Evolutionary conservation across 2,888 invertebrate genomes (phyloP).

Genomic region (Drosophila heteroneura): DNA sequence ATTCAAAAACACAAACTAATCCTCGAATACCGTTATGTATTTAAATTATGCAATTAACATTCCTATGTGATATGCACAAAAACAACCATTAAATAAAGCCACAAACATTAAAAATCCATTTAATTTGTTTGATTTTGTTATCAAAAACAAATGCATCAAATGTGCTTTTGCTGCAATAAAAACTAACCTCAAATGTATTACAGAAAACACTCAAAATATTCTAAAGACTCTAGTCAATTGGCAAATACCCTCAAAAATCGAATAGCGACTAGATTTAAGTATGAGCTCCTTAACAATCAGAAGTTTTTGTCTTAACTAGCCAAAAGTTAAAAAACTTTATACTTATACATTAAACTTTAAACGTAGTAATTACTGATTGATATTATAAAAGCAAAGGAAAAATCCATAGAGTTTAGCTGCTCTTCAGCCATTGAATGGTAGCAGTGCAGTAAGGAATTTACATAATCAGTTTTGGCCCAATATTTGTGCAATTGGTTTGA

Average conservation of each 20-base stretch:
- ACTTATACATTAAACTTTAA: neutral
- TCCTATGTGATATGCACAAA: conserved; percentile 30
- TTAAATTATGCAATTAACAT: conserved; percentile 46
- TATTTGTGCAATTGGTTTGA: conserved; percentile 26
- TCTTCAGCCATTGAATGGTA: neutral
- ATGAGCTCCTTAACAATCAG: fast-evolving
- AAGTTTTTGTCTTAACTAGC: neutral
- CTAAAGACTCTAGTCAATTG: neutral
- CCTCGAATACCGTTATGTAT: neutral
- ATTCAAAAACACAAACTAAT: conserved; percentile 13
- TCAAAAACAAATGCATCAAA: conserved; percentile 4
- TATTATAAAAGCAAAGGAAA: neutral
- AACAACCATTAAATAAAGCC: neutral
- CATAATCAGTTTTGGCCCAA: conserved; percentile 65
- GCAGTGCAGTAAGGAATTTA: conserved; percentile 46
- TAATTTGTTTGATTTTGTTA: conserved; percentile 4
- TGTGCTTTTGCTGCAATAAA: conserved; percentile 40
- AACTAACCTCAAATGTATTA: conserved; percentile 38
- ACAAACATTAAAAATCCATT: conserved; percentile 43
- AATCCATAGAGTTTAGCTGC: neutral
- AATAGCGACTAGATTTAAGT: neutral
- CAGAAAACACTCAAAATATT: conserved; percentile 1
- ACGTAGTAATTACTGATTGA: neutral
- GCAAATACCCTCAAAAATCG: neutral
- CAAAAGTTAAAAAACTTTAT: neutral